These are phyloP conservation scores for Hylaeus anthracinus DNA, from an alignment of 1,140 invertebrate species.

Conservation along the genomic window DNA sequence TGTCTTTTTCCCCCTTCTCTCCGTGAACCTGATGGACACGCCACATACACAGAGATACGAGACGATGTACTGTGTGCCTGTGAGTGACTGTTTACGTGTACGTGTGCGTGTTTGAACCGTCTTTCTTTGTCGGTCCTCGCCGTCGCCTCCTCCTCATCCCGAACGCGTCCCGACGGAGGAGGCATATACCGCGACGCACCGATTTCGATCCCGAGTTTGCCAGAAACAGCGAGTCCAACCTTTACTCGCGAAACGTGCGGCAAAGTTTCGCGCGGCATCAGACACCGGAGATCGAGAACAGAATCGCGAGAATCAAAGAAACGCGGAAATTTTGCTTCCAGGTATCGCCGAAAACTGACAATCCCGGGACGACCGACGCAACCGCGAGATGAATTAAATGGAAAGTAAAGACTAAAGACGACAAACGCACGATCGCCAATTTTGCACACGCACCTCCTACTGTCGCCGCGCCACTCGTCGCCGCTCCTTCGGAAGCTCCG, in stretches of 20 bases:
- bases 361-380: conserved; percentile 14
- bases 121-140: neutral
- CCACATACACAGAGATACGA: conserved; percentile 63
- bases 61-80: conserved; percentile 26
- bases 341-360: neutral
- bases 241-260: no score
- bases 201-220: neutral
- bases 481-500: conserved; percentile 78
- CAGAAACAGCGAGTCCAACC: neutral
- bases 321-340: neutral
- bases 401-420: conserved; percentile 15
- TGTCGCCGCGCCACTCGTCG: conserved; percentile 81
- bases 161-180: conserved; percentile 11
- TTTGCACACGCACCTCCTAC: conserved; percentile 79
- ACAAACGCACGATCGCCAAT: conserved; percentile 33
- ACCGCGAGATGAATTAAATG: conserved; percentile 8
- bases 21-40: conserved; percentile 84
- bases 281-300: no score
- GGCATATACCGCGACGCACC: neutral
- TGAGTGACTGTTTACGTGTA: neutral
- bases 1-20: conserved; percentile 92
- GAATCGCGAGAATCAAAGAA: neutral
- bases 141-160: neutral
- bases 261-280: no score
- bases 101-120: neutral